Base-by-base conservation (phyloP, 2,888 invertebrate genomes). In the Glyphotaelius pellucidus region DNA sequence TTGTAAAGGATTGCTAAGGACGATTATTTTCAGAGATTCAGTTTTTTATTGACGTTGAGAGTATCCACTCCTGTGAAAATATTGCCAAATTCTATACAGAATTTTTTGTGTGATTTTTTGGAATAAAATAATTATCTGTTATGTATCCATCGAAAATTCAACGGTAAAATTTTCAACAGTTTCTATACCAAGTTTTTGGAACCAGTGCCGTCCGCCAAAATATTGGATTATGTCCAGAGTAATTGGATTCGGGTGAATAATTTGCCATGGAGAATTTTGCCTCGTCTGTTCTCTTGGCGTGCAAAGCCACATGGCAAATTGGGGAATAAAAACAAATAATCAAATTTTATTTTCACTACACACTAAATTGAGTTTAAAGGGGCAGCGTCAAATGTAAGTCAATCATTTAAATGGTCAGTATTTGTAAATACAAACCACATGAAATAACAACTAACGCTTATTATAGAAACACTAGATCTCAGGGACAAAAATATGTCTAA, bases 211-310 rank as follows among this genome's bases (percentile, higher is more conserved):
- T 30, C 38, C 80, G 19, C 42, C 25, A 42, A 67, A 88, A 88
- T 88, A n/a, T 80, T 38, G 85, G 84, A 47, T 91, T 86, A 91
- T 91, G 80, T 91, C 47, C 31, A 31, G 35, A 91, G 89, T 91
- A 91, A 91, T 91, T 91, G 90, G 90, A 91, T 91, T 91, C 90
- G 19, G 79, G 84, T 31, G 38, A 67, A 52, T 38, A 67, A 47
- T 86, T 25, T 25, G 7, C 9, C 25, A n/a, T 31, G 86, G 87
- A 79, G 86, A 79, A 79, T 88, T 88, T 86, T 38, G 47, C 86
- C 86, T 35, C 86, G 47, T 47, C 86, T 47, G 31, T 30, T 14
- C 30, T 86, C 12, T 4, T 30, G n/a, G 47, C 25, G 47, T 30
- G 30, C 2, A 85, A 85, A 86, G 25, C 42, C 25, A 32, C n/a